Conservation (phyloP, 1,140 invertebrate species). For the Danaus plexippus region DNA sequence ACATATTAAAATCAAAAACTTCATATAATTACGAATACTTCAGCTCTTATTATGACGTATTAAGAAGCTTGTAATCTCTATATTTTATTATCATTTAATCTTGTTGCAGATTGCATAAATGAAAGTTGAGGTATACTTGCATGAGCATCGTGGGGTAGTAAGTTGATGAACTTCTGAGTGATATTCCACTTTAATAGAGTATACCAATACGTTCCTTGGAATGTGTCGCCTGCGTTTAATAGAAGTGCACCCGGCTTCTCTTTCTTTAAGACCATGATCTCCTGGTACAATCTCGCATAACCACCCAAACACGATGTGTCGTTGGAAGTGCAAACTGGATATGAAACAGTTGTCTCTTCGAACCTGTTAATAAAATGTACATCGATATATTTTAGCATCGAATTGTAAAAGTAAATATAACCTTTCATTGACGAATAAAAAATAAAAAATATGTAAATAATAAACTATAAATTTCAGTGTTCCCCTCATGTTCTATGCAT, state of each 20-base stretch:
- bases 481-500: too few species aligned
- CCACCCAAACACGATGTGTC: constrained; percentile 75
- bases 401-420: too few species aligned
- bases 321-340: constrained; percentile 47
- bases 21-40: too few species aligned
- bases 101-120: too few species aligned
- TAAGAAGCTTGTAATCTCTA: too few species aligned
- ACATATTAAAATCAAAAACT: too few species aligned
- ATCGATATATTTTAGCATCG: not conserved
- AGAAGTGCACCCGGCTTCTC: constrained; percentile 75
- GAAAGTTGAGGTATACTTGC: constrained; percentile 67
- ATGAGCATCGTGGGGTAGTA: constrained; percentile 80
- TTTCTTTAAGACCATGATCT: constrained; percentile 67
- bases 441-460: too few species aligned
- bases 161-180: constrained; percentile 79
- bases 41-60: too few species aligned
- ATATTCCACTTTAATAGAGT: constrained; percentile 78
- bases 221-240: constrained; percentile 83
- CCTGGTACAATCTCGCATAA: constrained; percentile 74
- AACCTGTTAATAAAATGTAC: constrained; percentile 18
- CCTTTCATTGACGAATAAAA: too few species aligned
- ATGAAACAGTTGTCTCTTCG: constrained; percentile 33
- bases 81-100: too few species aligned
- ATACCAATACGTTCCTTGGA: constrained; percentile 85
- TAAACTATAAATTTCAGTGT: too few species aligned